Evolutionary conservation across 2,888 invertebrate genomes (phyloP).

Genomic region (Pristionchus arcanus): DNA sequence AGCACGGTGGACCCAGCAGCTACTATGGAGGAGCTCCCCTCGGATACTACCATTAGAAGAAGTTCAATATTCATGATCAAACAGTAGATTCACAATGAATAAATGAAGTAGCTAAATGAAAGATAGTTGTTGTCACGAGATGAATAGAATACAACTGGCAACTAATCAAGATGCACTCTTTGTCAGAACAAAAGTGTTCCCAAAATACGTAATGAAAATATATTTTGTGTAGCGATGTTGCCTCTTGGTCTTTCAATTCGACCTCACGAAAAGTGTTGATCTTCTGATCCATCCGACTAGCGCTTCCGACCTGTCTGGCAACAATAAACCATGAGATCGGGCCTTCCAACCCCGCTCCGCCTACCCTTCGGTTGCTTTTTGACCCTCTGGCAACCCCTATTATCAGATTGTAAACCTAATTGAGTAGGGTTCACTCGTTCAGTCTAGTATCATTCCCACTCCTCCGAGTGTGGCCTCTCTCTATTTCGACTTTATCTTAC

Average conservation of each 20-base stretch:
- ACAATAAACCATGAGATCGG: background rate
- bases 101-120: too few relatives aligned
- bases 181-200: too few relatives aligned
- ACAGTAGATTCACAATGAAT: constrained; percentile 4
- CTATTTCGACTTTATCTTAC: background rate
- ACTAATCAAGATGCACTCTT: too few relatives aligned
- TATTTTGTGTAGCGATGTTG: too few relatives aligned
- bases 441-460: background rate
- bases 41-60: constrained; percentile 31
- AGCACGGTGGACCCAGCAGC: background rate
- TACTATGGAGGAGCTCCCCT: constrained; percentile 15
- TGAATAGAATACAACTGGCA: too few relatives aligned
- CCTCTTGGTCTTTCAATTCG: background rate
- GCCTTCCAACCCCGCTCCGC: background rate
- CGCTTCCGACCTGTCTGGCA: background rate
- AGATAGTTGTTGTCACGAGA: too few relatives aligned
- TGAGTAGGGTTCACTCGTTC: too few relatives aligned
- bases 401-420: too few relatives aligned
- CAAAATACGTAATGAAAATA: too few relatives aligned
- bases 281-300: background rate
- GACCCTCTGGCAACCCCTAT: background rate
- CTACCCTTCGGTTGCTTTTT: background rate
- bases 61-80: background rate
- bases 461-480: background rate
- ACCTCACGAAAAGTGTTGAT: background rate